Conservation (phyloP, 2,797 vertebrate species). For the Crax fasciolata region DNA sequence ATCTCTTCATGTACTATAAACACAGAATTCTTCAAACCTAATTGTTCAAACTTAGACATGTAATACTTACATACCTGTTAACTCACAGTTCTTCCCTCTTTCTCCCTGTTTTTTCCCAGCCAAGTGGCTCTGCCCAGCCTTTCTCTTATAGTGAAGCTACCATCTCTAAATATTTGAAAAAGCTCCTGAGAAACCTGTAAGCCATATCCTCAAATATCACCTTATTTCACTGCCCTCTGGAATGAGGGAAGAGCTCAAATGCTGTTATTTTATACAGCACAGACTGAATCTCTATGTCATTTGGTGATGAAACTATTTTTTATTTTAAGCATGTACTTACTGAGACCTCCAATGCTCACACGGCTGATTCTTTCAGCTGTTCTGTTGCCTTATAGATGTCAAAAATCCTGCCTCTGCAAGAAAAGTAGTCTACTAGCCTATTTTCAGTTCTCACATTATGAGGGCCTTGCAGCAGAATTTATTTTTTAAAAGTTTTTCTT, state of each 20-base stretch:
- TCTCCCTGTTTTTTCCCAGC: not conserved
- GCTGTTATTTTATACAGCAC: not conserved
- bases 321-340: not conserved
- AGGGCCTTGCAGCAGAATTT: accelerated
- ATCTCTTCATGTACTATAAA: not conserved
- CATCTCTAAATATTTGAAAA: not conserved
- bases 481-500: not conserved
- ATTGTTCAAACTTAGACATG: not conserved
- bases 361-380: not conserved
- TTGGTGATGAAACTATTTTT: not conserved
- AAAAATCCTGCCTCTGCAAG: not conserved
- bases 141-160: not conserved
- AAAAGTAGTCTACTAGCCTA: not conserved
- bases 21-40: not conserved
- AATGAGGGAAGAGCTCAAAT: not conserved
- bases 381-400: not conserved
- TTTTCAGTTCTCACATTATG: not conserved
- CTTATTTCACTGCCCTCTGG: not conserved
- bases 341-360: not conserved
- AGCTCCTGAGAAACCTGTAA: not conserved
- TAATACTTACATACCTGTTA: not conserved
- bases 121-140: not conserved
- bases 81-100: not conserved
- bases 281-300: not conserved
- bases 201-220: not conserved